phyloP scores from a whole-genome alignment of 1,140 invertebrate species.

The Platyscapa corneri region DNA sequence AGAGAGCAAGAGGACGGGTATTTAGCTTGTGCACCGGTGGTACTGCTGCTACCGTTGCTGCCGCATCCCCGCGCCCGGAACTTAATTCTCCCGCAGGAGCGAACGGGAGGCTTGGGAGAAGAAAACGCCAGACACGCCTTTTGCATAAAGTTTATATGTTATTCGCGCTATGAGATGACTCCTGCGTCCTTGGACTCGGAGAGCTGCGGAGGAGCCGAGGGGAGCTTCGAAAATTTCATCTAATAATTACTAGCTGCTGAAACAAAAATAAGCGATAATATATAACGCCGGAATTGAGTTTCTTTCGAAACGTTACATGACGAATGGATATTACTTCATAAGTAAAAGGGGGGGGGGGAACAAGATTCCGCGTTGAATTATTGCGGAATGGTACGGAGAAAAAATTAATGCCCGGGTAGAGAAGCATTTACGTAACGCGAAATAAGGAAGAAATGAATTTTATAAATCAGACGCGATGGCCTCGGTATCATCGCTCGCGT shows the following conservation, averaged over 20 bases:
- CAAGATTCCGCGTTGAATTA: not conserved
- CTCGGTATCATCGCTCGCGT: not conserved
- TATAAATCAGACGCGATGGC: not conserved
- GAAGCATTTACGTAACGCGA: not conserved
- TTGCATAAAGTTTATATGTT: constrained; percentile 25
- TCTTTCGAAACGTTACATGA: not conserved
- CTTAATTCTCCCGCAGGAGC: not conserved
- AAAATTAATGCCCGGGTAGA: no score
- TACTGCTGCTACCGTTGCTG: no score
- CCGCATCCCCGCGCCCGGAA: not conserved
- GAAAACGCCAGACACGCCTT: constrained; percentile 15
- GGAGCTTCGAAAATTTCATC: not conserved
- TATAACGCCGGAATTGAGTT: not conserved
- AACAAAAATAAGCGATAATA: not conserved
- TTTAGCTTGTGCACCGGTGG: not conserved
- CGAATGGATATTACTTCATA: constrained; percentile 21
- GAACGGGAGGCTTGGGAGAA: not conserved
- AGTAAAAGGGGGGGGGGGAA: not conserved
- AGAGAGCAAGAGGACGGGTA: not conserved
- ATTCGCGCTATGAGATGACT: constrained; percentile 43
- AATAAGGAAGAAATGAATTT: not conserved
- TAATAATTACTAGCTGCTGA: constrained; percentile 19
- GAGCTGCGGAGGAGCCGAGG: not conserved
- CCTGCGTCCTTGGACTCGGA: no score
- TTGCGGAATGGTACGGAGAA: not conserved